Percentiles rank a stretch among this genome's conserved stretches.
Evolutionary conservation across 2,797 vertebrate genomes (phyloP).

Genomic region (Gymnodraco acuticeps): DNA sequence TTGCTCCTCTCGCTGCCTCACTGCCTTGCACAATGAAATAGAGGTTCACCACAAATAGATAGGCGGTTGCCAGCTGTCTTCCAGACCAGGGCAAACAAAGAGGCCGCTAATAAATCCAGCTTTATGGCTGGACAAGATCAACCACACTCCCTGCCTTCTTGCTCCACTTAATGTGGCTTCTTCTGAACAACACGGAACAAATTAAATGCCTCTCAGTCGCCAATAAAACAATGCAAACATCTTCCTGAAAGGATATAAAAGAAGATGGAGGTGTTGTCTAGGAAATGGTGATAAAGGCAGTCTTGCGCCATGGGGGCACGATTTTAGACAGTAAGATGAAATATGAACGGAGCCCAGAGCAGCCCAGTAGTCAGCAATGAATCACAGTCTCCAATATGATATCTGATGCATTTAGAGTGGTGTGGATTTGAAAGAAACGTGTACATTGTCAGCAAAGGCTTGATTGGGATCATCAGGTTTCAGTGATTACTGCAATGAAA

Average conservation of each 20-base stretch:
- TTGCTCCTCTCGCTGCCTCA: slow-evolving; percentile 75
- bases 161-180: slow-evolving; percentile 82
- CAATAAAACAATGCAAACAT: slow-evolving; percentile 85
- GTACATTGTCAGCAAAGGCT: slow-evolving; percentile 27
- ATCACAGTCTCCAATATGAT: slow-evolving; percentile 63
- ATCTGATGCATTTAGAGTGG: slow-evolving; percentile 68
- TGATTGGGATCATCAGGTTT: slow-evolving; percentile 50
- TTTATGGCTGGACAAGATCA: slow-evolving; percentile 83
- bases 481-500: slow-evolving; percentile 20
- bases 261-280: slow-evolving; percentile 78
- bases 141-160: slow-evolving; percentile 78
- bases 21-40: slow-evolving; percentile 78
- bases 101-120: slow-evolving; percentile 87
- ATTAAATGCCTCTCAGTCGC: slow-evolving; percentile 82
- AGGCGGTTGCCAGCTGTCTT: slow-evolving; percentile 87
- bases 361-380: slow-evolving; percentile 60
- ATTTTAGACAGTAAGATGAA: slow-evolving; percentile 72
- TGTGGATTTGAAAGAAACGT: slow-evolving; percentile 51
- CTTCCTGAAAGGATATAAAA: slow-evolving; percentile 79
- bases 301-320: slow-evolving; percentile 38
- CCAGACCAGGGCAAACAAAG: slow-evolving; percentile 85
- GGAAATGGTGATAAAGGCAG: slow-evolving; percentile 74
- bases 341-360: slow-evolving; percentile 62
- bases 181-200: slow-evolving; percentile 74
- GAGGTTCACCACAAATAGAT: slow-evolving; percentile 82